Percentiles rank a stretch among this genome's conserved stretches.
phyloP scores from a whole-genome alignment of 1,140 invertebrate genomes.

The Plectrocnemia conspersa region DNA sequence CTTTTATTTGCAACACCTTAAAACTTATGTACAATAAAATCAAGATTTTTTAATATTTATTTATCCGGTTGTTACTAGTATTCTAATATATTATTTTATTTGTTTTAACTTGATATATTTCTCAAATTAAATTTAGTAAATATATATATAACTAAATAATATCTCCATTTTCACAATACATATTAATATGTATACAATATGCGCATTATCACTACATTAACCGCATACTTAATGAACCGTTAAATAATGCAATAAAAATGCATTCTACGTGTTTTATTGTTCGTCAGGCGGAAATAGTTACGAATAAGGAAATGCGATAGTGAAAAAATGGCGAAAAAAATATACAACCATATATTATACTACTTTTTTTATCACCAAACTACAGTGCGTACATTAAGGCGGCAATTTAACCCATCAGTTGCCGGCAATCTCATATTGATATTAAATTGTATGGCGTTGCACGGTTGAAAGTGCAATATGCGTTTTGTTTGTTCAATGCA shows the following conservation, averaged over 20 bases:
- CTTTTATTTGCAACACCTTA: too few relatives aligned
- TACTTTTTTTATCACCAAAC: not conserved
- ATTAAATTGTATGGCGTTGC: too few relatives aligned
- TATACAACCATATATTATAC: too few relatives aligned
- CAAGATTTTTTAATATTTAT: too few relatives aligned
- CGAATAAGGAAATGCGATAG: constrained; percentile 11
- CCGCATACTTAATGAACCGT: constrained; percentile 5
- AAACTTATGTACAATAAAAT: too few relatives aligned
- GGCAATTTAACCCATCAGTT: not conserved
- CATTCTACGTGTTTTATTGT: not conserved
- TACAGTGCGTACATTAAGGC: too few relatives aligned
- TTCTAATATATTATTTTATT: too few relatives aligned
- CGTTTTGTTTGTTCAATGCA: constrained; percentile 19
- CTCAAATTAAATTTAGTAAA: not conserved
- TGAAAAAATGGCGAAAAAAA: constrained; percentile 12
- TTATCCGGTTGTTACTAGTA: too few relatives aligned
- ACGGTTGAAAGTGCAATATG: constrained; percentile 22
- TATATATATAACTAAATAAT: not conserved
- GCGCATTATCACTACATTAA: not conserved
- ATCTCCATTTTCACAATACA: too few relatives aligned
- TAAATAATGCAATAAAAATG: constrained; percentile 15
- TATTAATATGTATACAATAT: too few relatives aligned
- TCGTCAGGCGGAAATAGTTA: constrained; percentile 5
- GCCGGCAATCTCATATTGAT: not conserved
- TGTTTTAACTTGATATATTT: too few relatives aligned